These are phyloP conservation scores for Hemiprocne comata DNA, from an alignment of 2,113 vertebrate species.

Conservation along the genomic window DNA sequence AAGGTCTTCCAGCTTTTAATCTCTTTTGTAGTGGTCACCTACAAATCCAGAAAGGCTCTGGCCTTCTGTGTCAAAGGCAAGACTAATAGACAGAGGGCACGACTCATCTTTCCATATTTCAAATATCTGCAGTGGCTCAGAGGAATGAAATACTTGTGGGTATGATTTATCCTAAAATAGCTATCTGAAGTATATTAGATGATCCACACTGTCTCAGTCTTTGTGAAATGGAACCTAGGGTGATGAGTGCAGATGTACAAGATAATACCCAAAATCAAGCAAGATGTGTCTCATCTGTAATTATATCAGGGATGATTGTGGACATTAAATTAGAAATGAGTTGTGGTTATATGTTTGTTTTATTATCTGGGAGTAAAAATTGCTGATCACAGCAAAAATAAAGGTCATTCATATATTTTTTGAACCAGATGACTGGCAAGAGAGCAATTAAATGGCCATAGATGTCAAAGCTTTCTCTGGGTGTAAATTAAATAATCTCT, in stretches of 20 bases:
- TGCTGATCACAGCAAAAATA: not conserved
- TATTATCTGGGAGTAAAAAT: not conserved
- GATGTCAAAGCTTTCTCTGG: not conserved
- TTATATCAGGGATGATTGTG: not conserved
- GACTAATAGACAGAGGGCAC: not conserved
- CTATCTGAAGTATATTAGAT: not conserved
- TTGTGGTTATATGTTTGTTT: not conserved
- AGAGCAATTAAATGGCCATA: not conserved
- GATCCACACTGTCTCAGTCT: not conserved
- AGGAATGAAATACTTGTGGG: not conserved
- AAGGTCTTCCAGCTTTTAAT: not conserved
- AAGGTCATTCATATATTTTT: not conserved
- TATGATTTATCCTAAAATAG: not conserved
- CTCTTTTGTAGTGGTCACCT: not conserved
- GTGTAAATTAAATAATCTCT: not conserved
- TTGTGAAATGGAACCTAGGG: not conserved
- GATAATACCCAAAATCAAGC: not conserved
- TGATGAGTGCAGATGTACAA: not conserved
- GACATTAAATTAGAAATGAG: not conserved
- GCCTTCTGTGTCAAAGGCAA: not conserved
- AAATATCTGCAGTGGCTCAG: not conserved
- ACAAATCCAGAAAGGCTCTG: not conserved
- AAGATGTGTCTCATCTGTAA: not conserved
- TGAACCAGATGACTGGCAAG: not conserved
- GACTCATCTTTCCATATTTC: not conserved